Base-by-base conservation (phyloP, 2,888 invertebrate genomes). In the Dynastes grantii region DNA sequence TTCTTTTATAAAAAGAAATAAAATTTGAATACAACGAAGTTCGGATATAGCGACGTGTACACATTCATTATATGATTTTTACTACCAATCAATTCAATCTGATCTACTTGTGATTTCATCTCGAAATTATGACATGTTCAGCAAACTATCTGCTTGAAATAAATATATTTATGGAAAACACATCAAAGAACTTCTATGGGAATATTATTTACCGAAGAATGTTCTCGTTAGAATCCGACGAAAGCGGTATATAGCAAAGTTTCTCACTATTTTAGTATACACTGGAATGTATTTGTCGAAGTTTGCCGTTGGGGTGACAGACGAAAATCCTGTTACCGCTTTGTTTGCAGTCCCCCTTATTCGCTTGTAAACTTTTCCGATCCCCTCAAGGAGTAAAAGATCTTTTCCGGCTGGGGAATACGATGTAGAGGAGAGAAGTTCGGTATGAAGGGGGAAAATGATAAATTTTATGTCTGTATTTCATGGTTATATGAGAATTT, bases 331-430 rank as follows among this genome's bases (percentile, higher is more conserved):
- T 6, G 55, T 22, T 16, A n/a, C 2, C 13, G 13, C 55, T 22
- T 8, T n/a, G n/a, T 2, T 55, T 55, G n/a, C 55, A 55, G 55
- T 45, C 45, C 45, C 55, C 3, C 22, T 55, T 55, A 16, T n/a
- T 45, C 45, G 45, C 45, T 45, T 45, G 45, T 11, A 45, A 55
- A 55, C 22, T 55, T 22, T 13, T 6, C 16, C 11, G 55, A 55
- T 55, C 55, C 22, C 55, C 2, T 55, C 3, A 55, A 55, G 22
- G 22, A 55, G 55, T 55, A 55, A 55, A 55, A 55, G 55, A 55
- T n/a, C 55, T n/a, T 55, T 22, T 55, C 22, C 22, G 8, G 16
- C 5, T 6, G 8, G 55, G 8, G 55, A 55, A 55, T 16, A 45
- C 45, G 11, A 8, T 45, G 8, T 45, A 45, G 45, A 37, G 32